Base-by-base conservation (phyloP, 2,888 invertebrate species). In the Pristionchus arcanus region DNA sequence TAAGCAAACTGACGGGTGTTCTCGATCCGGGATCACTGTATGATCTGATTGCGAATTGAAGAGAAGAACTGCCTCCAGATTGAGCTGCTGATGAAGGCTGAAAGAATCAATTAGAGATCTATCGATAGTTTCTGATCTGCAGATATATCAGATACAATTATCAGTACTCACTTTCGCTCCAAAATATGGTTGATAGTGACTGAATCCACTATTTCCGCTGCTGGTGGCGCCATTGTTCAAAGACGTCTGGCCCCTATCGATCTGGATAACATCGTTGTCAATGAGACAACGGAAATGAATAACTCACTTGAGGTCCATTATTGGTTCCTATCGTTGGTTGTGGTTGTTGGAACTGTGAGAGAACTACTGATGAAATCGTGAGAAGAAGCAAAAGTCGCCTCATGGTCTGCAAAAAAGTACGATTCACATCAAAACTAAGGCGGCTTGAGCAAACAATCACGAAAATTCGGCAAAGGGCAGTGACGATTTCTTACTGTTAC, bases 31-130 rank as follows among this genome's bases (percentile, higher is more conserved):
- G 53, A 25, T 88, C 74, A 31, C 34, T 55, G 55, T 74, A 88
- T 31, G 87, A 49, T 63, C 87, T 25, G 5, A 88, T 88, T 0
- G 87, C 74, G 63, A 88, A 88, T 55, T 88, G 87, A 25, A 88
- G 34, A 9, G 71, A 53, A 25, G 87, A 25, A 16, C 34, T n/a
- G 28, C 68, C 87, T 42, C 68, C 68, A 13, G 53, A 42, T 37
- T 34, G n/a, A 66, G 87, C 49, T 9, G 84, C 28, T 1, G 84
- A 85, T 16, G 81, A 81, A 25, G 81, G 81, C 81, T 81, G 81
- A 5, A 81, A 49, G 0, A 19, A 9, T 19, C 19, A 21, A 25
- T 77, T 25, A 1, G 74, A 77, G 3, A 28, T 4, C 25, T 25
- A 37, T 42, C 9, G 34, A 71, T 71, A 71, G 5, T 31, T 74